phyloP scores from a whole-genome alignment of 2,113 vertebrate species.

The Tamias sibiricus region DNA sequence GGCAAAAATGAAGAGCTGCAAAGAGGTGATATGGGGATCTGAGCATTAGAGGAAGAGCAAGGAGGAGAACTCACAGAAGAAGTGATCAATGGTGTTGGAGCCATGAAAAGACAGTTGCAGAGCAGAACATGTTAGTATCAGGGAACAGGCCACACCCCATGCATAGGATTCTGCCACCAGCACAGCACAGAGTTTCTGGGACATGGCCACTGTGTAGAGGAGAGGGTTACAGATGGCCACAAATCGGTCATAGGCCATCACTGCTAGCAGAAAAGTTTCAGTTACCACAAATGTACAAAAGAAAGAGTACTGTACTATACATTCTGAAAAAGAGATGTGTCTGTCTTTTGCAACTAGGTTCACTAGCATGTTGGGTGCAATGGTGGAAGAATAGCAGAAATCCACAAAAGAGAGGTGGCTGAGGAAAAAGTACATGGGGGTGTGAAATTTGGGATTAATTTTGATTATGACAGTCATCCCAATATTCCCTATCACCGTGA shows the following conservation, averaged over 20 bases:
- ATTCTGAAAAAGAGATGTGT: slow-evolving; percentile 68
- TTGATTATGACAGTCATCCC: slow-evolving; percentile 64
- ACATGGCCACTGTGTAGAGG: neutral
- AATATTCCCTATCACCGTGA: slow-evolving; percentile 61
- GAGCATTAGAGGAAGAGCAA: neutral
- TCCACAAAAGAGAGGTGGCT: slow-evolving; percentile 72
- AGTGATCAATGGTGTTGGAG: neutral
- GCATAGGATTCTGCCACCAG: neutral
- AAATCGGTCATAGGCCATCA: neutral
- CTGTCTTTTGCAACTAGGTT: slow-evolving; percentile 41
- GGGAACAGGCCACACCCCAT: neutral
- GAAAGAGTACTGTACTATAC: slow-evolving; percentile 60
- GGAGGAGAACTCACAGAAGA: neutral
- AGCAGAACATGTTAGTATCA: neutral
- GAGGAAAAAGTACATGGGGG: slow-evolving; percentile 73
- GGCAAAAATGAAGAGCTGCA: neutral
- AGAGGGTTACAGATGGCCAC: neutral
- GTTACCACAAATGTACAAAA: slow-evolving; percentile 54
- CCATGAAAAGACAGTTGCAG: neutral
- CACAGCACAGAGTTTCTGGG: neutral
- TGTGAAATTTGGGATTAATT: slow-evolving; percentile 67
- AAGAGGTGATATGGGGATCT: neutral
- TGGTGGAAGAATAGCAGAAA: slow-evolving; percentile 66
- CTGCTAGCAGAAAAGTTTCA: slow-evolving; percentile 48
- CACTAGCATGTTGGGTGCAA: slow-evolving; percentile 65